Percentiles rank a stretch among this genome's conserved stretches.
phyloP scores from a whole-genome alignment of 2,797 vertebrate genomes.

The Otus scops region DNA sequence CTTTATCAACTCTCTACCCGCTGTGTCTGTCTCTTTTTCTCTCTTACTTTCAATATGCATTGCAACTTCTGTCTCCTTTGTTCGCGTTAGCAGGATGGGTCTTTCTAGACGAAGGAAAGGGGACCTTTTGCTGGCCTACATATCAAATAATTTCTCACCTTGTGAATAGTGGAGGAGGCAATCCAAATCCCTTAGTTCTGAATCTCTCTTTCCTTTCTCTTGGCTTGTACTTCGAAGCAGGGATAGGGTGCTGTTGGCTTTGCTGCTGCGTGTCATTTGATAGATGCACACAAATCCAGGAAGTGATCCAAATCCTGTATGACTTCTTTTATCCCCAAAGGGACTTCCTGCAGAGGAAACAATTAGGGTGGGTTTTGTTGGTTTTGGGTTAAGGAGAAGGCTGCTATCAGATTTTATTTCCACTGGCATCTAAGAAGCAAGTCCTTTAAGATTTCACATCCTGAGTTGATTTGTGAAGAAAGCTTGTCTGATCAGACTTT shows the following conservation, averaged over 20 bases:
- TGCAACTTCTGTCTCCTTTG: conserved; percentile 71
- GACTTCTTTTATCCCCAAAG: conserved; percentile 69
- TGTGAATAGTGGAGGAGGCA: conserved; percentile 26
- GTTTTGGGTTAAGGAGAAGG: neutral
- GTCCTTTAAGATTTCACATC: conserved; percentile 59
- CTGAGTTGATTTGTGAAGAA: conserved; percentile 54
- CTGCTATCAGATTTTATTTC: conserved; percentile 60
- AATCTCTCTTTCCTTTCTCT: conserved; percentile 3
- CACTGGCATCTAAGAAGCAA: conserved; percentile 45
- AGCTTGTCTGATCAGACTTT: conserved; percentile 22
- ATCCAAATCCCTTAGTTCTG: conserved; percentile 40
- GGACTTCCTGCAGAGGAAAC: conserved; percentile 71
- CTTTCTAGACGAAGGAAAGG: conserved; percentile 58
- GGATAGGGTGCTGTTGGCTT: conserved; percentile 34
- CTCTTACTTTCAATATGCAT: conserved; percentile 58
- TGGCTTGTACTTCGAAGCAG: neutral
- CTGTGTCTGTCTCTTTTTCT: conserved; percentile 58
- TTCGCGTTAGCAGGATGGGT: conserved; percentile 38
- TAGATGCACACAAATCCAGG: conserved; percentile 54
- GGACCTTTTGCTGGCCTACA: conserved; percentile 60
- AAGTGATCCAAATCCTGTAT: conserved; percentile 67
- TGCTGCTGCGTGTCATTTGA: neutral
- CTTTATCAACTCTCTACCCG: conserved; percentile 49
- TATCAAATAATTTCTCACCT: conserved; percentile 64
- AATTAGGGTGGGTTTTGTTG: conserved; percentile 23